Conservation (phyloP, 2,797 vertebrate genomes). For the Carcharodon carcharias region DNA sequence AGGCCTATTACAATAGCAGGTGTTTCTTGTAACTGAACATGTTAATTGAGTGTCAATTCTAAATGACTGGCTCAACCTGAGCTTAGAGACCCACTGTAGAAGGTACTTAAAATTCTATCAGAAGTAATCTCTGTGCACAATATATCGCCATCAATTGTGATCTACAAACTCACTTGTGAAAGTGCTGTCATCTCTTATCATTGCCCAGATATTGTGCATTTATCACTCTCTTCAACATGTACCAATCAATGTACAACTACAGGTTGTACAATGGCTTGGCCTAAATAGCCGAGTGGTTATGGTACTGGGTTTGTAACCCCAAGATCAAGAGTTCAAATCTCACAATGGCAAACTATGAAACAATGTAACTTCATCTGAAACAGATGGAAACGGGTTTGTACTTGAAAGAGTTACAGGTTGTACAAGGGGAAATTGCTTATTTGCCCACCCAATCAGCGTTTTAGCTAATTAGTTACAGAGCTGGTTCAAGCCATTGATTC, state of each 20-base stretch:
- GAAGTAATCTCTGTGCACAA: background rate
- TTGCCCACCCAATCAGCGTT: background rate
- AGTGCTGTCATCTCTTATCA: background rate
- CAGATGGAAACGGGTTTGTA: too few species aligned
- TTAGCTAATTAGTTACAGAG: background rate
- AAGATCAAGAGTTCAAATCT: too few species aligned
- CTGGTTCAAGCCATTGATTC: background rate
- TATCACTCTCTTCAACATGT: background rate
- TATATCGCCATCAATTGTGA: background rate
- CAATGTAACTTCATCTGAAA: too few species aligned
- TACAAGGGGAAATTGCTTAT: background rate
- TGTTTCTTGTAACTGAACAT: background rate
- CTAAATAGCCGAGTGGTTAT: too few species aligned
- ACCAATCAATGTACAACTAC: slow-evolving; percentile 3
- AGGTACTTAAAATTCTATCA: background rate
- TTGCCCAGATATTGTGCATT: background rate
- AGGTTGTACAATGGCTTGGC: background rate
- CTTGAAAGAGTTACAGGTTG: too few species aligned
- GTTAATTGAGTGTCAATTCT: background rate
- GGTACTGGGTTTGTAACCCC: too few species aligned
- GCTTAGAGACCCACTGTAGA: background rate
- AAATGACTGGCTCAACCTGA: background rate
- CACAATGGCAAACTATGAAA: too few species aligned
- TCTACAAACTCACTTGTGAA: too few species aligned
- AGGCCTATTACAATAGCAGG: background rate